Evolutionary conservation across 1,140 invertebrate genomes (phyloP).

Genomic region (Cotesia chilonis): DNA sequence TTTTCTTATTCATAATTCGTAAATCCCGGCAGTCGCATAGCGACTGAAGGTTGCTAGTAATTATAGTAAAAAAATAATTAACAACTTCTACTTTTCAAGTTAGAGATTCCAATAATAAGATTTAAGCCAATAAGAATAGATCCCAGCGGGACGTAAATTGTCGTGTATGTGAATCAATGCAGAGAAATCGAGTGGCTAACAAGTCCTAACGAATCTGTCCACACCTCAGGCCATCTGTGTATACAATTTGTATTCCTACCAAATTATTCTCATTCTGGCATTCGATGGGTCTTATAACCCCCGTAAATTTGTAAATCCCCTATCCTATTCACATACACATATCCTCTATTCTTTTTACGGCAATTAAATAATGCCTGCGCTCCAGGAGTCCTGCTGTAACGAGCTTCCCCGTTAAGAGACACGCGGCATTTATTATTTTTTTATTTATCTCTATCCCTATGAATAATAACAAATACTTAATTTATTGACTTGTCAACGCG

Average conservation of each 20-base stretch:
- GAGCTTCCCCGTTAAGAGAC: constrained; percentile 47
- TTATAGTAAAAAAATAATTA: background rate
- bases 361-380: constrained; percentile 54
- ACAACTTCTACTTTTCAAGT: background rate
- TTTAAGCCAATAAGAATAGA: constrained; percentile 10
- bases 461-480: constrained; percentile 7
- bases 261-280: constrained; percentile 4
- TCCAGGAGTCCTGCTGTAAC: constrained; percentile 51
- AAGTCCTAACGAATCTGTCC: constrained; percentile 58
- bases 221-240: constrained; percentile 59
- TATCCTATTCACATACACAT: background rate
- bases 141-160: constrained; percentile 45
- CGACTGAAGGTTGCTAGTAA: too few species aligned
- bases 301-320: constrained; percentile 16
- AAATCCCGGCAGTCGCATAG: too few species aligned
- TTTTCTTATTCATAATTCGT: too few species aligned
- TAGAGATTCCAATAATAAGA: constrained; percentile 1
- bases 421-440: constrained; percentile 46
- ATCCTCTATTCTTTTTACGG: constrained; percentile 6
- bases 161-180: constrained; percentile 34
- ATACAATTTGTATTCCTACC: constrained; percentile 13
- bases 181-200: constrained; percentile 51
- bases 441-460: background rate
- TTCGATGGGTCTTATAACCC: constrained; percentile 25
- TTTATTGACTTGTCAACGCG: background rate